These are phyloP conservation scores for Drosophila pullipes DNA, from an alignment of 2,888 invertebrate species.

Conservation along the genomic window DNA sequence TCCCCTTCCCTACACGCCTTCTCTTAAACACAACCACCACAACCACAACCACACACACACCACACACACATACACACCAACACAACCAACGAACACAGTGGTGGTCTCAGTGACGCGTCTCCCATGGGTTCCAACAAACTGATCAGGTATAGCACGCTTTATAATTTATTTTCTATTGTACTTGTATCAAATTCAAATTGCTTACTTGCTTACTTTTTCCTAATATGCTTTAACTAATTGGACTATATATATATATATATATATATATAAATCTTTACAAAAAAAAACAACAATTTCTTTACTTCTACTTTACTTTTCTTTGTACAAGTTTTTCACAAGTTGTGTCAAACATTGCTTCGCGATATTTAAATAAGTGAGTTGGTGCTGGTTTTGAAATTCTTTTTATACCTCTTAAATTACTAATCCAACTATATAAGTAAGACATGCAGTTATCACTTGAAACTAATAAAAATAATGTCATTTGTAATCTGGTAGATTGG, in stretches of 20 bases:
- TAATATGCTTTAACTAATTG: constrained; percentile 66
- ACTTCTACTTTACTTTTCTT: constrained; percentile 53
- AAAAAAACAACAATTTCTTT: constrained; percentile 36
- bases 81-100: constrained; percentile 63
- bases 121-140: constrained; percentile 86
- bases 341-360: constrained; percentile 84
- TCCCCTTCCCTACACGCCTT: constrained; percentile 69
- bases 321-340: constrained; percentile 84
- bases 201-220: constrained; percentile 65
- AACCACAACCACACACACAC: constrained; percentile 56
- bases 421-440: constrained; percentile 42
- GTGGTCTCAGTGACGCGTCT: constrained; percentile 85
- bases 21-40: constrained; percentile 58
- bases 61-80: constrained; percentile 43
- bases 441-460: constrained; percentile 21
- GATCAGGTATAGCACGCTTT: constrained; percentile 86
- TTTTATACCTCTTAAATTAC: constrained; percentile 47
- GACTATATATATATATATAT: constrained; percentile 35
- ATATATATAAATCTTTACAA: background rate
- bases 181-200: constrained; percentile 48
- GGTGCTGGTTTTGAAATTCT: constrained; percentile 73
- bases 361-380: constrained; percentile 85
- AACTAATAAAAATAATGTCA: constrained; percentile 45
- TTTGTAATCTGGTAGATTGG: constrained; percentile 50
- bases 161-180: constrained; percentile 47